Conservation (phyloP, 1,140 invertebrate genomes). For the Trachelipus rathkii region DNA sequence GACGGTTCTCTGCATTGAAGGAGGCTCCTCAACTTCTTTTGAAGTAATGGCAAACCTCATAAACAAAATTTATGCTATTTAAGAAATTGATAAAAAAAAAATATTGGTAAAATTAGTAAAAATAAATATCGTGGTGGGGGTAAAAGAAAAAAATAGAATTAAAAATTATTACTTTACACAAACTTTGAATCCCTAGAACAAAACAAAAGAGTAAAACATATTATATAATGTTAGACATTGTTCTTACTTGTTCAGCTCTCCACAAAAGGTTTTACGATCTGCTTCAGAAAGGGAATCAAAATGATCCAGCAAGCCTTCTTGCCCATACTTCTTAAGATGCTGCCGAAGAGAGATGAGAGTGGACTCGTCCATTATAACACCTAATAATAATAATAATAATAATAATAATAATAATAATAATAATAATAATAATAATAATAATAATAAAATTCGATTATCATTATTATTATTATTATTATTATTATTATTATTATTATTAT, state of each 20-base stretch:
- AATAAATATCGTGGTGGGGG: background rate
- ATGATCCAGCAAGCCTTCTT: constrained; percentile 77
- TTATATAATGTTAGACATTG: constrained; percentile 13
- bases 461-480: too few relatives aligned
- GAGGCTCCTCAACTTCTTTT: constrained; percentile 58
- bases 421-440: too few relatives aligned
- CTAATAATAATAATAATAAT: too few relatives aligned
- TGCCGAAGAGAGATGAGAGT: too few relatives aligned
- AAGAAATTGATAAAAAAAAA: too few relatives aligned
- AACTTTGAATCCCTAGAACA: constrained; percentile 12
- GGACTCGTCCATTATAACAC: too few relatives aligned
- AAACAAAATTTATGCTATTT: constrained; percentile 57
- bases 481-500: too few relatives aligned
- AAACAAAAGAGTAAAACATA: background rate
- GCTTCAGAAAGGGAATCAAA: constrained; percentile 67
- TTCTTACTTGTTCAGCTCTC: too few relatives aligned
- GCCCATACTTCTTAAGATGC: too few relatives aligned
- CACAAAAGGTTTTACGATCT: constrained; percentile 54
- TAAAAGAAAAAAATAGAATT: background rate
- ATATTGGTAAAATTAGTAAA: too few relatives aligned
- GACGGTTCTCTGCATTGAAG: constrained; percentile 60
- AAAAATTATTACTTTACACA: background rate
- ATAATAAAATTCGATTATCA: too few relatives aligned
- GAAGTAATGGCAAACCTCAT: constrained; percentile 65
- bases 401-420: too few relatives aligned